Evolutionary conservation across 2,797 vertebrate genomes (phyloP), one percentile per base, ranked within the genome.

Genomic region (Pseudopleuronectes americanus): DNA sequence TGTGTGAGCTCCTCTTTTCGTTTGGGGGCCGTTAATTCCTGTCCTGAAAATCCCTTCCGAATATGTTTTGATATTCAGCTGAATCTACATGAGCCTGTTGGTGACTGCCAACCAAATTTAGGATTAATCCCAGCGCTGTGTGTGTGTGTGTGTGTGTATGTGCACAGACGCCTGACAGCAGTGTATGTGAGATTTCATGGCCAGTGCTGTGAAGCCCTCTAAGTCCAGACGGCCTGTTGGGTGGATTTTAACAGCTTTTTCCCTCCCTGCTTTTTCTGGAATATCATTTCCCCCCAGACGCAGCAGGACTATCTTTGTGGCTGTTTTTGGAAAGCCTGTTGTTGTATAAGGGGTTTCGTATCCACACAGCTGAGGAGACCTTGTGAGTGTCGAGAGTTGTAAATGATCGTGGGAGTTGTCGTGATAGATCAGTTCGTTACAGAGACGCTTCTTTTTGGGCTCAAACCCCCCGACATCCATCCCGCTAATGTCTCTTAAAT

Each of bases 41-140:
- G 55, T 76, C 77, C 73, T 74, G 58, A 83, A 89, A 89, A 90
- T 85, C 76, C 77, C 68, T 51, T 13, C 64, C 4, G 52, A 88
- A 85, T 86, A 83, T 84, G 80, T 85, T 87, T 85, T 79, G 75
- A 87, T 84, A 73, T 87, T 87, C 57, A 72, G 68, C 81, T 79
- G 66, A 69, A 85, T 79, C 72, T 80, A 54, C 79, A 70, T 52
- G 71, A 82, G 75, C 73, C 55, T 38, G 45, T 45, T 38, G 59
- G 79, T 47, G 83, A 79, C 82, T 75, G 80, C 62, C 72, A 79
- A 80, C 67, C 73, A 77, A 76, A 83, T 83, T 78, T 74, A 64
- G 77, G 81, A 77, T 86, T 89, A 85, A 78, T 76, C 74, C 70
- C 60, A 47, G 43, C 22, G 26, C 57, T 75, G 61, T 16, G n/a